phyloP scores from a whole-genome alignment of 2,113 vertebrate species.

The Climacteris rufus region DNA sequence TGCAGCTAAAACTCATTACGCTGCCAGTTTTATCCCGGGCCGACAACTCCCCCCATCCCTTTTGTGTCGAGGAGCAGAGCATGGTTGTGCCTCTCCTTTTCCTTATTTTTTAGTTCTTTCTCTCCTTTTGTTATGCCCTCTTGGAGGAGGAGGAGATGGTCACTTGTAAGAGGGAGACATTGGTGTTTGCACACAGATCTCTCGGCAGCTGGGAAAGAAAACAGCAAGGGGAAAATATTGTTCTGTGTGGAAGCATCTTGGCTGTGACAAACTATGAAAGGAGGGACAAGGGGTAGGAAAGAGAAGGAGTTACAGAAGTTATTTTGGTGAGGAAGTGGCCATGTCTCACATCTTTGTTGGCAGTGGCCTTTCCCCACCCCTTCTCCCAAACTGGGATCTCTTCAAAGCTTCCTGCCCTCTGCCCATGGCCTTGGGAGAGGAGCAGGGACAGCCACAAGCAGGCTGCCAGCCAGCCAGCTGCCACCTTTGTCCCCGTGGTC shows the following conservation, averaged over 20 bases:
- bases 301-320: neutral
- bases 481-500: neutral
- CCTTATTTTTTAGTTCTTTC: neutral
- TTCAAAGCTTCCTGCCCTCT: neutral
- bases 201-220: neutral
- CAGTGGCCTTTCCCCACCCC: neutral
- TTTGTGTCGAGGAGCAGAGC: neutral
- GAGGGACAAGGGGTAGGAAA: neutral
- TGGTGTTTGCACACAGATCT: neutral
- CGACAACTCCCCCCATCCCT: neutral
- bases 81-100: neutral
- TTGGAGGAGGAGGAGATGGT: neutral
- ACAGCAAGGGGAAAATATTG: neutral
- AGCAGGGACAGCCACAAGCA: neutral
- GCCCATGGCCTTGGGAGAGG: neutral
- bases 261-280: neutral
- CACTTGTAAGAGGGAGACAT: neutral
- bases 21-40: constrained; percentile 12
- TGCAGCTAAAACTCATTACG: neutral
- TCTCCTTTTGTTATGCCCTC: neutral
- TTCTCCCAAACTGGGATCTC: neutral
- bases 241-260: neutral
- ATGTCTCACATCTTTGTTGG: neutral
- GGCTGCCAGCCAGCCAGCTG: constrained; percentile 1
- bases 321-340: neutral